Base-by-base conservation (phyloP, 2,113 vertebrate species). In the Pteropus alecto region DNA sequence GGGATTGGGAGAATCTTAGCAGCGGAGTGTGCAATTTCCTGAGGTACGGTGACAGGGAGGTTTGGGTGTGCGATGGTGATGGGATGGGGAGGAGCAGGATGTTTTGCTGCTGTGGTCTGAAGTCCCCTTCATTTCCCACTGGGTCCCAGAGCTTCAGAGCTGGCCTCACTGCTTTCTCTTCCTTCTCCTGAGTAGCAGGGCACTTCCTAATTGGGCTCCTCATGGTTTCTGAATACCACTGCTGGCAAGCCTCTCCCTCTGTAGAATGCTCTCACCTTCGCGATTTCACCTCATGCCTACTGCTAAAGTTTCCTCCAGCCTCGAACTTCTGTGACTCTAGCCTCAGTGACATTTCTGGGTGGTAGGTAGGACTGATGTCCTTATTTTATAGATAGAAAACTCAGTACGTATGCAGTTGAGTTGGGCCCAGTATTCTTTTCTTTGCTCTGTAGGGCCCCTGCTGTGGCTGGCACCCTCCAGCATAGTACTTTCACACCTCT, bases 21-120 rank as follows among this genome's bases (percentile, higher is more conserved):
- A 11, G 24, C 6, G 0, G 28, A 38, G 24, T 5, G 15, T 9
- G 21, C 8, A 35, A 0, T 24, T 26, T 61, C 21, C 51, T 4
- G 7, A 38, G 77, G 11, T 3, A 6, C 14, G 8, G 43, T 24
- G 30, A 30, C 61, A 4, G 3, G 41, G 38, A 0, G 6, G 4
- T 1, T 2, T 3, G 12, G 24, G 48, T 41, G 30, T 87, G 70
- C 12, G 3, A 4, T 13, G 38, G 10, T 7, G 24, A 11, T 22
- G 24, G 54, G 10, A 7, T 7, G 3, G 15, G 71, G 65, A 16
- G 61, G 48, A 19, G 35, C 26, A 6, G 65, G 48, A 11, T 2
- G 2, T 11, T 3, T 24, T 46, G 70, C 19, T 38, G 79, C 43
- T 24, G 61, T 21, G 33, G 30, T 48, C 78, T 77, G 71, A 89